Evolutionary conservation across 1,140 invertebrate species (phyloP).

Genomic region (Rhagoletis zephyria): DNA sequence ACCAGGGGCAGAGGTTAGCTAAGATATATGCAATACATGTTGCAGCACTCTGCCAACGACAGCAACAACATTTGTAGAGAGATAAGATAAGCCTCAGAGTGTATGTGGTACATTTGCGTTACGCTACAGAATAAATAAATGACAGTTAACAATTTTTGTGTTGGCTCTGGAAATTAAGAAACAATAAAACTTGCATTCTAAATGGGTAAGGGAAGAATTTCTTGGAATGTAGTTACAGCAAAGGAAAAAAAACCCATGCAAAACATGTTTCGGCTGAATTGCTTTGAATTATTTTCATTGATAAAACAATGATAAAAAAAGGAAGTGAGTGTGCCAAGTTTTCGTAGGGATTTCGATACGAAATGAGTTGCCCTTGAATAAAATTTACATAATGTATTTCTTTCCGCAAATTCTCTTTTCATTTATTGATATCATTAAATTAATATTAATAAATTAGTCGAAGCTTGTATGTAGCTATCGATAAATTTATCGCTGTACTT

Average conservation of each 20-base stretch:
- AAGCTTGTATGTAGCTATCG: no score
- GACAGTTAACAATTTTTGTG: constrained; percentile 30
- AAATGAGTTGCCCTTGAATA: no score
- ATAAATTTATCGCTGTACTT: no score
- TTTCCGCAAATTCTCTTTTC: no score
- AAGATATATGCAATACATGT: constrained; percentile 5
- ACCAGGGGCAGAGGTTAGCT: neutral
- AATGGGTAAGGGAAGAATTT: neutral
- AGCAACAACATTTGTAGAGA: neutral
- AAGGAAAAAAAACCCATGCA: neutral
- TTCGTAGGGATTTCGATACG: no score
- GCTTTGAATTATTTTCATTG: no score
- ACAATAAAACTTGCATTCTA: neutral
- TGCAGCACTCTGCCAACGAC: neutral
- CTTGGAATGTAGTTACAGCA: neutral
- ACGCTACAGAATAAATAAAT: constrained; percentile 31
- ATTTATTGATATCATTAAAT: no score
- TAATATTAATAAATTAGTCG: no score
- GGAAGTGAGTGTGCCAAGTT: no score
- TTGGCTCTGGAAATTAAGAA: neutral
- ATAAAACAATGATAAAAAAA: no score
- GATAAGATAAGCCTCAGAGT: constrained; percentile 18
- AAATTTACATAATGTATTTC: no score
- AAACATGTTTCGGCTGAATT: no score
- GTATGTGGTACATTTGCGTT: neutral